These are phyloP conservation scores for Sesia apiformis DNA, from an alignment of 2,888 invertebrate genomes.

Conservation along the genomic window DNA sequence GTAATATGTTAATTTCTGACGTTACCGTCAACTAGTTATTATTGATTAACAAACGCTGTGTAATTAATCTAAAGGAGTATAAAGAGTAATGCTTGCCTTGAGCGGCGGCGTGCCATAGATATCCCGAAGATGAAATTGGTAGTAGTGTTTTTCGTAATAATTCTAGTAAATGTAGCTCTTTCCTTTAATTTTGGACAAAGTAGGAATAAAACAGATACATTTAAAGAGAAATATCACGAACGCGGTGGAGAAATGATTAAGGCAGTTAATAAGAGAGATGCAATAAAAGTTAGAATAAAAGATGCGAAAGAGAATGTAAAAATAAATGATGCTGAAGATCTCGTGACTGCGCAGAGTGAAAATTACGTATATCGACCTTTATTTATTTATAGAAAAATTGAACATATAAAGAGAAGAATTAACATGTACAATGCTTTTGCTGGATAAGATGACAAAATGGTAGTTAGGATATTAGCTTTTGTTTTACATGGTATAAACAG, in stretches of 20 bases:
- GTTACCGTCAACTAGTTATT: neutral
- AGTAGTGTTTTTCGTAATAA: neutral
- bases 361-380: constrained; percentile 51
- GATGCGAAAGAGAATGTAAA: neutral
- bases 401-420: constrained; percentile 54
- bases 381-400: constrained; percentile 51
- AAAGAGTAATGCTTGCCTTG: neutral
- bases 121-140: neutral
- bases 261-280: neutral
- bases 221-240: neutral
- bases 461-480: too few species aligned
- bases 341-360: constrained; percentile 35
- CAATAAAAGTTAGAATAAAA: neutral
- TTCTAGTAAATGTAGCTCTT: neutral
- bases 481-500: too few species aligned
- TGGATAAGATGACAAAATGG: constrained; percentile 26
- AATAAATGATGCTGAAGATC: constrained; percentile 14
- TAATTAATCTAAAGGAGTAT: neutral
- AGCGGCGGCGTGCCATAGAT: neutral
- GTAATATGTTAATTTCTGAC: neutral
- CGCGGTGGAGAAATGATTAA: neutral
- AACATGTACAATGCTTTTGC: constrained; percentile 60
- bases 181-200: neutral
- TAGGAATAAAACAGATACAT: neutral
- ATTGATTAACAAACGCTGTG: neutral